Base-by-base conservation (phyloP, 2,888 invertebrate genomes). In the Acanthopleura granulata region DNA sequence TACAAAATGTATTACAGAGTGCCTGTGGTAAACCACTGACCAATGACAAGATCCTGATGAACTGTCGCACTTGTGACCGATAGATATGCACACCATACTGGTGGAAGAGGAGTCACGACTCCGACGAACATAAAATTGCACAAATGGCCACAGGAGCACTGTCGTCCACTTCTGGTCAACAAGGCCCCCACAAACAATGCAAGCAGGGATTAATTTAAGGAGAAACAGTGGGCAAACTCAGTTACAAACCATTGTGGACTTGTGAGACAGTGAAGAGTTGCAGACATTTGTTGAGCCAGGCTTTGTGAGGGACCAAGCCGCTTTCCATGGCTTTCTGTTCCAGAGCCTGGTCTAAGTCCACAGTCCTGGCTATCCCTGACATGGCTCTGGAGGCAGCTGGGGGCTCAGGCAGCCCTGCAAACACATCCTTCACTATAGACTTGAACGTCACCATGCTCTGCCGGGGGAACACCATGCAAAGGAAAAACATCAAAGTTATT, bases 261-360 rank as follows among this genome's bases (percentile, higher is more conserved):
- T 86, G 84, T 29, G 90, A 86, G 25, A 90, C 80, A 62, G 84
- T 83, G 79, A 87, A 88, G 50, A 90, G 85, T 80, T 90, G 90
- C 77, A 85, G 77, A 80, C 89, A 89, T 77, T 89, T 89, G 57
- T 84, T 84, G 6, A 89, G 80, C 89, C 89, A 90, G 4, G 88
- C 85, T 76, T 89, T 89, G 79, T 88, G 88, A 0, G 90, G 83
- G 16, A 89, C 81, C 18, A 88, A 80, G 16, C 87, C 87, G 40
- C 81, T 77, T 18, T 89, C 89, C 62, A 81, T 79, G 12, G 88
- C 86, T 72, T 87, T 77, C 49, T 70, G 50, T 61, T 71, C 71
- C 71, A 71, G 71, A 25, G 71, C 71, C 40, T 40, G 22, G n/a
- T 71, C 71, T 40, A 71, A 4, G 49, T 71, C 49, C 40, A 71